Evolutionary conservation across 2,113 vertebrate species (phyloP).

Genomic region (Rhabdornis inornatus): DNA sequence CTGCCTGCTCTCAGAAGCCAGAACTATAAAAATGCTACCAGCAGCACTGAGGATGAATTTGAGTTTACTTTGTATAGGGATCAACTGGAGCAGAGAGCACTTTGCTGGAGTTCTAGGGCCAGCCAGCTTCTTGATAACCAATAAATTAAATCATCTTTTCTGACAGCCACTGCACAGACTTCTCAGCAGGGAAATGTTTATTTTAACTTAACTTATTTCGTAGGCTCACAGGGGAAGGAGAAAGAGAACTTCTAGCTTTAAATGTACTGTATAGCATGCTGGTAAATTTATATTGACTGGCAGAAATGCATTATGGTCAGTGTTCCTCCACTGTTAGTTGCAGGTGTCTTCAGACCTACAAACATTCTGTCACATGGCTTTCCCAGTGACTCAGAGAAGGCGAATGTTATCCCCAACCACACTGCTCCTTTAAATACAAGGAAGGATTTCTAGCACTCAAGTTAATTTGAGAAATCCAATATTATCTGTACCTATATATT

Average conservation of each 20-base stretch:
- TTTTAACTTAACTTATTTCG: constrained; percentile 30
- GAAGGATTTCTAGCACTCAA: neutral
- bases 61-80: neutral
- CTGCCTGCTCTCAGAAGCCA: neutral
- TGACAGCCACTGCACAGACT: neutral
- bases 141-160: constrained; percentile 34
- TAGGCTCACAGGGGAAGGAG: neutral
- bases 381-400: neutral
- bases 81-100: constrained; percentile 4
- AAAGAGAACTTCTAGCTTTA: neutral
- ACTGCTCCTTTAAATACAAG: neutral
- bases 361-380: neutral
- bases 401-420: neutral
- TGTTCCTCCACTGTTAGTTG: neutral
- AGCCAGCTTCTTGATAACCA: constrained; percentile 11
- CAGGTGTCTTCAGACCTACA: neutral
- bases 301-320: neutral
- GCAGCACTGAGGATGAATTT: constrained; percentile 9
- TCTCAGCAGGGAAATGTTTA: constrained; percentile 18
- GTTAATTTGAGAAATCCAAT: neutral
- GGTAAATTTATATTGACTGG: neutral
- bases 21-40: neutral
- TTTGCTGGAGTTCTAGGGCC: neutral
- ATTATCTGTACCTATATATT: neutral
- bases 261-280: neutral